Percentiles rank a stretch among this genome's conserved stretches.
Conservation (phyloP, 2,888 invertebrate genomes). For the Xylota segnis region DNA sequence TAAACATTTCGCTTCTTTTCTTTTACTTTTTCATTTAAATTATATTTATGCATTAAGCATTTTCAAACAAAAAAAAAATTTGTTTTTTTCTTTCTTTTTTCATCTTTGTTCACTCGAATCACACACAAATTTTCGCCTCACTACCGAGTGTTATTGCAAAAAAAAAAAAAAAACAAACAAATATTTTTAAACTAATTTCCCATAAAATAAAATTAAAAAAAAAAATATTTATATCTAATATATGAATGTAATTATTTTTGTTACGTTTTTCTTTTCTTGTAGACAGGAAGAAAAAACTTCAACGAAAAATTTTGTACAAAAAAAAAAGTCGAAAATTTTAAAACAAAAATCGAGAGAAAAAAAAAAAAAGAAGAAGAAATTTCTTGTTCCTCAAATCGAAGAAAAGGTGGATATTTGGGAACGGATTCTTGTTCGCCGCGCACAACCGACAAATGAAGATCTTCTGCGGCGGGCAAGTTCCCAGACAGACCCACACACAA, state of each 20-base stretch:
- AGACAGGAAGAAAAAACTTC: conserved; percentile 49
- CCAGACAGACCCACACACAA: conserved; percentile 74
- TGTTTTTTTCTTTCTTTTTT: too few species aligned
- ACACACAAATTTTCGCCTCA: conserved; percentile 18
- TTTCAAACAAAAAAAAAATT: conserved; percentile 27
- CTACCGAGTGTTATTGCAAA: conserved; percentile 13
- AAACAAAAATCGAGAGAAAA: conserved; percentile 32
- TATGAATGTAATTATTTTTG: conserved; percentile 9
- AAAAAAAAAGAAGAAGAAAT: conserved; percentile 35
- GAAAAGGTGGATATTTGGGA: conserved; percentile 71
- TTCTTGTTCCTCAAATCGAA: conserved; percentile 39
- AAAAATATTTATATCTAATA: not conserved
- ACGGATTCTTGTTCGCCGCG: conserved; percentile 78
- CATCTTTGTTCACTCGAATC: conserved; percentile 48
- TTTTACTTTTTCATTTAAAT: conserved; percentile 62
- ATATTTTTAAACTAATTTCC: conserved; percentile 15
- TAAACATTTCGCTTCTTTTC: conserved; percentile 54
- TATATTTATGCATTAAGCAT: conserved; percentile 30
- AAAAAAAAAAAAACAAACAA: conserved; percentile 7
- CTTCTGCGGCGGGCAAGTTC: conserved; percentile 79
- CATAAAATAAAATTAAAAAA: conserved; percentile 35
- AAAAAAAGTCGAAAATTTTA: not conserved
- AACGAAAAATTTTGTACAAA: conserved; percentile 11
- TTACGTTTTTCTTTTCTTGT: conserved; percentile 53
- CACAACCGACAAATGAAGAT: conserved; percentile 84